Evolutionary conservation across 2,797 vertebrate genomes (phyloP).

Genomic region (Falco cherrug): DNA sequence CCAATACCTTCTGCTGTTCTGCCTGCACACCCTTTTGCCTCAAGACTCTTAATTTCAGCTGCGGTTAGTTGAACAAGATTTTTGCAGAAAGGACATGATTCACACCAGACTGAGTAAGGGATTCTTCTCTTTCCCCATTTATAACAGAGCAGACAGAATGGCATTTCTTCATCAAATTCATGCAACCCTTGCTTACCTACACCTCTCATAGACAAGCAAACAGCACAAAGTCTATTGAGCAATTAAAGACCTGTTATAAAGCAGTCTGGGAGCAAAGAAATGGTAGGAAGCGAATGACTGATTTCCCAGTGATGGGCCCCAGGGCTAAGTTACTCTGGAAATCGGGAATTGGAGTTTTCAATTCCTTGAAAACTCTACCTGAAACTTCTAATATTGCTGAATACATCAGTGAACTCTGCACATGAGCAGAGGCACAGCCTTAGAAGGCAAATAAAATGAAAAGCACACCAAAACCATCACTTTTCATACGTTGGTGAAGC

Average conservation of each 20-base stretch:
- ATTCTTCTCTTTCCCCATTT: background rate
- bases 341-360: background rate
- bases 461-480: background rate
- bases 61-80: background rate
- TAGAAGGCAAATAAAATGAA: background rate
- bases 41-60: background rate
- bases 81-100: background rate
- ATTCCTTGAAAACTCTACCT: background rate
- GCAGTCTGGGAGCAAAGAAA: background rate
- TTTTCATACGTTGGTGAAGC: background rate
- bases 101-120: background rate
- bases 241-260: background rate
- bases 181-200: background rate
- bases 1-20: background rate
- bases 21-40: background rate
- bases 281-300: background rate
- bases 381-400: background rate
- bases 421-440: background rate
- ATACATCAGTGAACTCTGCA: rapidly evolving
- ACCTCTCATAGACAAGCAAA: background rate
- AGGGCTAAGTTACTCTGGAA: background rate
- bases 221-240: background rate
- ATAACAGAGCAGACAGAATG: background rate
- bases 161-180: background rate
- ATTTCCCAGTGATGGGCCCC: background rate